Evolutionary conservation across 2,888 invertebrate species (phyloP), one percentile per base, ranked within the genome.

Genomic region (Plemyria rubiginata): DNA sequence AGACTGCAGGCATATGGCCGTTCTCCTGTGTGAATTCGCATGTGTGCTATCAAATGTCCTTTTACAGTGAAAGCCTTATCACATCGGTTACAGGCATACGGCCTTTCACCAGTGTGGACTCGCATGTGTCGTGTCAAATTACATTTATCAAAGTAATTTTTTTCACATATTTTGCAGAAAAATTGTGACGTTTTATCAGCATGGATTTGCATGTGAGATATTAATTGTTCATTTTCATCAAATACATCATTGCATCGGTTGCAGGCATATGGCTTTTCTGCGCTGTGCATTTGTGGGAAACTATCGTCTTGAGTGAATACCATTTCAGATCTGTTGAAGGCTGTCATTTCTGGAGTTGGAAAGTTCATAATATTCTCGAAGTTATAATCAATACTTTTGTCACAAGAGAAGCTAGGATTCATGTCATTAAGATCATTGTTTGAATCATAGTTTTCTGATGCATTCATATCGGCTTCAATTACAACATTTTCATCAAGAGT

Each of bases 11-110:
- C 22, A 6, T 28, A 48, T n/a, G 48, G 48, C 12, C 28, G 11
- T 48, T 48, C 48, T 48, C n/a, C 28, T 2, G 48, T 48, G 48
- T 48, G 48, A 28, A 48, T 48, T 2, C 48, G 22, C n/a, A 28
- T 28, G n/a, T 48, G 48, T n/a, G 28, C 48, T 48, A 28, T n/a
- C 22, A 48, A 28, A 7, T 28, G 48, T 2, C 48, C 28, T 48
- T 48, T 48, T 4, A 48, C 22, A 12, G 45, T 45, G 16, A 45
- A 45, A 0, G 45, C 45, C n/a, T 45, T 45, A 16, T 45, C 45
- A 16, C 45, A 45, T 4, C 4, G 8, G 15, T 45, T 45, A 45
- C 45, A 45, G 4, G 11, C 45, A 16, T 45, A 45, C 0, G 45
- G 45, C 9, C 45, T 7, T 45, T 16, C 15, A 11, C 45, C 45